Base-by-base conservation (phyloP, 2,888 invertebrate species). In the Cryptocephalus primarius region DNA sequence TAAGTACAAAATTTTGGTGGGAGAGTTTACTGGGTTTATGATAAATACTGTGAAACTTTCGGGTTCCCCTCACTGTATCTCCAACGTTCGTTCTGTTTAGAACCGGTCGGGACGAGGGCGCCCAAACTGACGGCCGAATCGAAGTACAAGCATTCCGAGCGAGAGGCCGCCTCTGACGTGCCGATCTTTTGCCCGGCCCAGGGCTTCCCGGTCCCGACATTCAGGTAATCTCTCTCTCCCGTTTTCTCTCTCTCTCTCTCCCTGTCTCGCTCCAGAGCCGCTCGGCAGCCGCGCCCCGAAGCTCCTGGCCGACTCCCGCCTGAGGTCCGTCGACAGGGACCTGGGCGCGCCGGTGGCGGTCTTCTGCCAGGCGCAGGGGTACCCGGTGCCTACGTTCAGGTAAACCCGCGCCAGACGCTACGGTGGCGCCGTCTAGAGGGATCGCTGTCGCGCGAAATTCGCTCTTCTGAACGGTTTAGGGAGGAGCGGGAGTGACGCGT, bases 271-370 rank as follows among this genome's bases (percentile, higher is more conserved):
- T 9, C 11, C 22, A 33, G 42, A 43, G 13, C 43, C 43, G 40
- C 40, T 83, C 53, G 81, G 81, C 55, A 74, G 75, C 58, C 80
- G 80, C 70, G 74, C 76, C 50, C 82, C 82, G 50, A 48, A 45
- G 36, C 59, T 69, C 42, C 51, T 61, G 32, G 57, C 62, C 4
- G 62, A 65, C 43, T 60, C 63, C 9, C 65, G 66, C 52, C 47
- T 57, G 36, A 55, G 57, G 22, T 55, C 53, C 44, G 63, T 67
- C 48, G 67, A 67, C 33, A 65, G 64, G 41, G 57, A 54, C 32
- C 38, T 48, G 39, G 46, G 45, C 8, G 42, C 50, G 12, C 54
- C 54, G 44, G 48, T 60, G 31, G 53, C 58, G n/a, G 60, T 78
- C 38, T 60, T 73, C 44, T 77, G 77, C 58, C 75, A 74, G 54